Evolutionary conservation across 1,140 invertebrate species (phyloP).

Genomic region (Nebria ingens): DNA sequence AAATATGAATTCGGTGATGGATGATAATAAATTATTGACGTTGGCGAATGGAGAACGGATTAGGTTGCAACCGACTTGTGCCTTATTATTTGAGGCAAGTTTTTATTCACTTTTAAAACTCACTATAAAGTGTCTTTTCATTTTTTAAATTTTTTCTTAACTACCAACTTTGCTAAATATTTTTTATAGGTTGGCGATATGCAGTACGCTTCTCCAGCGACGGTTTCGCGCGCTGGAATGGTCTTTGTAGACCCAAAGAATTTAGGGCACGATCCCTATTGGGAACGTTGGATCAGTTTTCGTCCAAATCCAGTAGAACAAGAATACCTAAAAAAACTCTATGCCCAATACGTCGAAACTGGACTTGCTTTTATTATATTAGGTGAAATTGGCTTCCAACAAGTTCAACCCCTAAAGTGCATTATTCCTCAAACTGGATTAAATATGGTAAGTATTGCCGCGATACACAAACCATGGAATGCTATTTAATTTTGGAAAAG

Average conservation of each 20-base stretch:
- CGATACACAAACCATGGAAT: not conserved
- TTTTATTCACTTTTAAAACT: constrained; percentile 10
- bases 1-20: constrained; percentile 96
- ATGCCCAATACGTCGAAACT: constrained; percentile 60
- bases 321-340: constrained; percentile 46
- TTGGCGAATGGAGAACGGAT: constrained; percentile 86
- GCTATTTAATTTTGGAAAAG: too few relatives aligned
- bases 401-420: constrained; percentile 61
- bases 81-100: constrained; percentile 73
- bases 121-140: not conserved
- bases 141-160: too few relatives aligned
- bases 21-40: constrained; percentile 82
- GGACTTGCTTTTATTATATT: constrained; percentile 65
- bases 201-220: constrained; percentile 82
- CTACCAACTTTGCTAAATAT: too few relatives aligned
- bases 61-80: constrained; percentile 65
- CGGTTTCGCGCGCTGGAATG: constrained; percentile 84
- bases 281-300: constrained; percentile 65
- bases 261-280: constrained; percentile 74
- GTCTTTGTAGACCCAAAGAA: constrained; percentile 89
- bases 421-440: constrained; percentile 74
- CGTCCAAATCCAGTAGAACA: constrained; percentile 40
- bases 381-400: constrained; percentile 60
- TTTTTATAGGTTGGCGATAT: constrained; percentile 67
- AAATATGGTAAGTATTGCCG: constrained; percentile 61